phyloP scores from a whole-genome alignment of 2,113 vertebrate species.

The Daphoenositta chrysoptera region DNA sequence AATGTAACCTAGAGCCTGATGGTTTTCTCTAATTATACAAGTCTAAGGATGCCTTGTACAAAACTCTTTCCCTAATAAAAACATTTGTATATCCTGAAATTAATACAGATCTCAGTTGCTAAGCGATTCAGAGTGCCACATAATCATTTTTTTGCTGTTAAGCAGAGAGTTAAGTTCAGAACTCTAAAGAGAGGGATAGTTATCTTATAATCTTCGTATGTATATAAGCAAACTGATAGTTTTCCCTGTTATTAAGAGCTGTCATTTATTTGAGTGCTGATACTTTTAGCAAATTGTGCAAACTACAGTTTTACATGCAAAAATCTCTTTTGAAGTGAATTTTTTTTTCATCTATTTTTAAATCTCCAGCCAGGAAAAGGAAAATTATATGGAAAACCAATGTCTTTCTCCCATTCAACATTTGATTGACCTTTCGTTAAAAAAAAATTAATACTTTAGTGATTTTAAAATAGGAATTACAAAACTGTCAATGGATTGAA shows the following conservation, averaged over 20 bases:
- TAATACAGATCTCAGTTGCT: constrained; percentile 25
- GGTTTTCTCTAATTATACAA: neutral
- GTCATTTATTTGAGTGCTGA: neutral
- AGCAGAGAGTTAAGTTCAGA: neutral
- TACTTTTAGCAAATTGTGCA: neutral
- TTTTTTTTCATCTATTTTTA: neutral
- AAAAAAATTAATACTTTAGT: neutral
- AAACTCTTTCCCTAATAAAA: neutral
- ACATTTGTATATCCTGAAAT: neutral
- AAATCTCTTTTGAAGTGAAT: neutral
- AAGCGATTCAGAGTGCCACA: neutral
- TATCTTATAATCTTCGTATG: neutral
- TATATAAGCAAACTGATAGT: neutral
- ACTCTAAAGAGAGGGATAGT: neutral
- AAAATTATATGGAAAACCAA: neutral
- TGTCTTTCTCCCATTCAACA: neutral
- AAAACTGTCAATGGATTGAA: neutral
- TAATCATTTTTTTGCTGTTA: neutral
- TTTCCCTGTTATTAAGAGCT: neutral
- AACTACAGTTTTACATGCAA: neutral
- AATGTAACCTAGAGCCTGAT: neutral
- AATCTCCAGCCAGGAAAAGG: neutral
- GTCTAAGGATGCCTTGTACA: neutral
- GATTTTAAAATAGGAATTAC: neutral
- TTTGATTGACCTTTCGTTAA: neutral